Conservation (phyloP, 2,113 vertebrate species). For the Gymnobelideus leadbeateri region DNA sequence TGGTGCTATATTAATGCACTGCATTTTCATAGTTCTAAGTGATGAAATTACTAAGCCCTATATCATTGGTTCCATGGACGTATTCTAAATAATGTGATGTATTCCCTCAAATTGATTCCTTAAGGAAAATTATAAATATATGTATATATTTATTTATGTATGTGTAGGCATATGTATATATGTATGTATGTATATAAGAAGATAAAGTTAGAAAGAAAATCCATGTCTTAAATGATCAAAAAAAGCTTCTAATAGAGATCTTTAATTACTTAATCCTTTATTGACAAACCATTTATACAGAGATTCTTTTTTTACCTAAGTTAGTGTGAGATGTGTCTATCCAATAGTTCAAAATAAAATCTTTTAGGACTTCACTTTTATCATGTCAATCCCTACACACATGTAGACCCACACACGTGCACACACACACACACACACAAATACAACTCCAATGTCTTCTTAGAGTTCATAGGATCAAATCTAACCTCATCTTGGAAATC, state of each 20-base stretch:
- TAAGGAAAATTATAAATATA: constrained; percentile 7
- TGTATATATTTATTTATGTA: neutral
- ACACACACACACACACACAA: too few species aligned
- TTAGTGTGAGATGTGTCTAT: neutral
- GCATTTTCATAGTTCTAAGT: constrained; percentile 45
- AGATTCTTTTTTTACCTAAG: neutral
- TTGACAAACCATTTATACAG: neutral
- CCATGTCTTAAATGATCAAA: neutral
- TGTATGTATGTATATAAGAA: neutral
- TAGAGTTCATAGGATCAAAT: neutral
- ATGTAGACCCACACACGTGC: too few species aligned
- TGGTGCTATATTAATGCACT: neutral
- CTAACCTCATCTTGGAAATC: neutral
- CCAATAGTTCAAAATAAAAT: neutral
- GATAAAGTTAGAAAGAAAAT: neutral
- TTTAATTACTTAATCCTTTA: neutral
- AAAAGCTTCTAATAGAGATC: neutral
- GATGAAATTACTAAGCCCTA: constrained; percentile 19
- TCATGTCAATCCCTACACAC: neutral
- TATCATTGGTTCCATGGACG: constrained; percentile 4
- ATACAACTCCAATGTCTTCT: neutral
- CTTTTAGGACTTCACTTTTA: neutral
- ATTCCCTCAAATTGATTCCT: neutral
- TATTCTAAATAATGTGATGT: neutral
- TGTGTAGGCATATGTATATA: neutral